A percentile compares a stretch with the other conserved stretches of the same genome.
Conservation (phyloP, 2,797 vertebrate species). For the Enteromius thamalakanensis region DNA sequence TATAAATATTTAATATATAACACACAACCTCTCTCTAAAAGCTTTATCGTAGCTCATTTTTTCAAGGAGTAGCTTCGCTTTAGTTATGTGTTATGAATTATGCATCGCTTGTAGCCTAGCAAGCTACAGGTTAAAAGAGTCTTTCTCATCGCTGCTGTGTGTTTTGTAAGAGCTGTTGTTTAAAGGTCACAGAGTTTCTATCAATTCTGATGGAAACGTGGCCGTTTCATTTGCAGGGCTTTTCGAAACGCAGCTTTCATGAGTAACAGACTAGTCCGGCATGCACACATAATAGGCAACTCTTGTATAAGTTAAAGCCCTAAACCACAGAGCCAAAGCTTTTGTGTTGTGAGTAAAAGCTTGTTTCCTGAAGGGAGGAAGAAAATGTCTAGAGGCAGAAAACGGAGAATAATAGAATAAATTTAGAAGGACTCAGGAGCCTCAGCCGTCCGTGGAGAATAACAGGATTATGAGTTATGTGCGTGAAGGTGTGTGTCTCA, state of each 20-base stretch:
- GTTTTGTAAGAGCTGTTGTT: not conserved
- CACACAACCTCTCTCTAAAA: not conserved
- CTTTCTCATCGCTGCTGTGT: constrained; percentile 5
- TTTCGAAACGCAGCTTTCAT: constrained; percentile 34
- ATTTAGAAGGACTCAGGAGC: constrained; percentile 34
- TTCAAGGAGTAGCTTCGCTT: not conserved
- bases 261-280: constrained; percentile 22
- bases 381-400: constrained; percentile 32
- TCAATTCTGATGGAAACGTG: constrained; percentile 16
- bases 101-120: not conserved
- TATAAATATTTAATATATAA: not conserved
- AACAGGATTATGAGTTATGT: constrained; percentile 21
- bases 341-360: constrained; percentile 49
- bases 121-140: not conserved
- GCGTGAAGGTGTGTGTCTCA: constrained; percentile 12
- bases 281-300: constrained; percentile 38
- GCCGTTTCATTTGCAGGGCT: constrained; percentile 30
- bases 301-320: constrained; percentile 44
- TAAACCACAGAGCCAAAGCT: constrained; percentile 33
- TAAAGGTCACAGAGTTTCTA: constrained; percentile 24
- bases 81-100: constrained; percentile 1
- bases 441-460: constrained; percentile 26
- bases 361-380: constrained; percentile 50
- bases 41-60: not conserved
- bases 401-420: constrained; percentile 44